Evolutionary conservation across 2,797 vertebrate species (phyloP).

Genomic region (Syngnathus rostellatus): DNA sequence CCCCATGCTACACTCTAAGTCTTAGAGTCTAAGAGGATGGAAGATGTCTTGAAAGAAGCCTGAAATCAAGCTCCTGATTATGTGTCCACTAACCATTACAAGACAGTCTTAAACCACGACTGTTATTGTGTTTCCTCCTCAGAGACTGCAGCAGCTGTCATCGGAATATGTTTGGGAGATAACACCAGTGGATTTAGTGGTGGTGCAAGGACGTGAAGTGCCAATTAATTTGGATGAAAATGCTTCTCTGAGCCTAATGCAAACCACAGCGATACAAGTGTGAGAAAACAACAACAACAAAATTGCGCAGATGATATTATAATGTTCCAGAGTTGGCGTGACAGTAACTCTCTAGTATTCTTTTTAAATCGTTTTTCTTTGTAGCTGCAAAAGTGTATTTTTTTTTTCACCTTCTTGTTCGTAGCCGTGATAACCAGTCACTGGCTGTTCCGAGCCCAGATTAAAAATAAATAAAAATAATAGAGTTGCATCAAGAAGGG

Average conservation of each 20-base stretch:
- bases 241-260: background rate
- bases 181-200: background rate
- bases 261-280: background rate
- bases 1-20: too few species aligned
- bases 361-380: background rate
- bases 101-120: background rate
- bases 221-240: conserved; percentile 6
- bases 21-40: background rate
- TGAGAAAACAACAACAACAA: background rate
- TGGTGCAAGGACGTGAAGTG: conserved; percentile 2
- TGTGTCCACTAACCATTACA: background rate
- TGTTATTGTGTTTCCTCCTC: background rate
- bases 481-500: too few species aligned
- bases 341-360: background rate
- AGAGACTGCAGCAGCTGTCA: conserved; percentile 2
- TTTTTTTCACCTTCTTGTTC: background rate
- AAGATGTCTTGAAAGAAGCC: background rate
- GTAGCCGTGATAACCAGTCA: too few species aligned
- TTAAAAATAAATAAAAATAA: too few species aligned
- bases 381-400: background rate
- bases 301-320: background rate
- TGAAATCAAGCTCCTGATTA: background rate
- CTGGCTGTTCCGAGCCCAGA: too few species aligned
- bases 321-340: background rate
- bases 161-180: background rate